A percentile compares a stretch with the other conserved stretches of the same genome.
phyloP scores from a whole-genome alignment of 2,888 invertebrate genomes.

The Bibio marci region DNA sequence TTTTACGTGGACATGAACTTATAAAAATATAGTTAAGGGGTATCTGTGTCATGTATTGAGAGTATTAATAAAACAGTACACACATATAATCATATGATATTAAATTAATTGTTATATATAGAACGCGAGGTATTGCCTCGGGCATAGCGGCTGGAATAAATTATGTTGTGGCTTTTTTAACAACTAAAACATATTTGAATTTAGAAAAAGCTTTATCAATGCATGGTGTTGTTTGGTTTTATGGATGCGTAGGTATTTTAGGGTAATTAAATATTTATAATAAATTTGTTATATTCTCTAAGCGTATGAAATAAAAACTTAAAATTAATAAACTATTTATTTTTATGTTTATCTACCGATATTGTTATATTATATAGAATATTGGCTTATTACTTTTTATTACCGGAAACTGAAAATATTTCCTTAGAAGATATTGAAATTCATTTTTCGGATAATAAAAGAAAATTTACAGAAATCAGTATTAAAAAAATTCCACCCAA shows the following conservation, averaged over 20 bases:
- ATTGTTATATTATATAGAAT: no score
- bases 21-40: no score
- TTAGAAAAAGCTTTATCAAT: slow-evolving; percentile 30
- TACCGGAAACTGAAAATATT: slow-evolving; percentile 8
- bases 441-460: slow-evolving; percentile 8
- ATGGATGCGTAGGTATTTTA: slow-evolving; percentile 29
- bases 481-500: slow-evolving; percentile 23
- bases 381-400: slow-evolving; percentile 3
- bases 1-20: no score
- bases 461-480: slow-evolving; percentile 7
- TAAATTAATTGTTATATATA: background rate
- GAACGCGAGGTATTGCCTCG: slow-evolving; percentile 31
- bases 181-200: slow-evolving; percentile 35
- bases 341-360: no score
- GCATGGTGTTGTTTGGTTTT: slow-evolving; percentile 34
- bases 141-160: slow-evolving; percentile 35
- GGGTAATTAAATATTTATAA: slow-evolving; percentile 18
- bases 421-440: slow-evolving; percentile 9
- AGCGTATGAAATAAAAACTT: no score
- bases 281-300: background rate
- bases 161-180: slow-evolving; percentile 34
- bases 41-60: no score
- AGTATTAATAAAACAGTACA: no score
- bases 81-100: no score
- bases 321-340: no score